A percentile compares a stretch with the other conserved stretches of the same genome.
Evolutionary conservation across 2,797 vertebrate species (phyloP).

Genomic region (Allobates femoralis): DNA sequence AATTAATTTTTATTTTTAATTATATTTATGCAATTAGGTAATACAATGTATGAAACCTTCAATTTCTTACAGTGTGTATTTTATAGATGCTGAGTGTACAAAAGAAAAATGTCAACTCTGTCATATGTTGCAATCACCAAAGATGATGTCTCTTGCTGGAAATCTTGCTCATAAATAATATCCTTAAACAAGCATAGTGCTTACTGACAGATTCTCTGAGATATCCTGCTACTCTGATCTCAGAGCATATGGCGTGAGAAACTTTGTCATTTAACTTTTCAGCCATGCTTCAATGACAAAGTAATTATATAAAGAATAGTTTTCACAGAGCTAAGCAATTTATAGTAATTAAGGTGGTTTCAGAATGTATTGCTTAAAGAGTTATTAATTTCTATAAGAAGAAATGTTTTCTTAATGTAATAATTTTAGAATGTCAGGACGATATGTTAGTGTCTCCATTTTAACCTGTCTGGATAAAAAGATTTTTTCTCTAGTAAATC

Average conservation of each 20-base stretch:
- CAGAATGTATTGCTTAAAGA: not conserved
- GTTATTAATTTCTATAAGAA: not conserved
- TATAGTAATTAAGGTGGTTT: not conserved
- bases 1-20: not conserved
- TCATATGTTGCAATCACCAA: not conserved
- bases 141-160: not conserved
- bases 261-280: not conserved
- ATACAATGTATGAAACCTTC: not conserved
- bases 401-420: not conserved
- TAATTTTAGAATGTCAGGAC: too few relatives aligned
- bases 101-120: not conserved
- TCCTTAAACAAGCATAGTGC: not conserved
- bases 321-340: too few relatives aligned
- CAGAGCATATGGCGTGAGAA: not conserved
- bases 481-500: too few relatives aligned
- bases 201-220: not conserved
- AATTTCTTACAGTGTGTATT: not conserved
- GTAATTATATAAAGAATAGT: slow-evolving; percentile 1
- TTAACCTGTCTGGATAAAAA: too few relatives aligned
- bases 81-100: not conserved
- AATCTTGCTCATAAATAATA: not conserved
- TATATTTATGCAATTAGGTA: not conserved
- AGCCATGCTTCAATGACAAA: not conserved
- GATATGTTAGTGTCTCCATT: too few relatives aligned
- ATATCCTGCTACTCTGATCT: not conserved